These are phyloP conservation scores for Horisme vitalbata DNA, from an alignment of 2,888 invertebrate species.

Conservation along the genomic window DNA sequence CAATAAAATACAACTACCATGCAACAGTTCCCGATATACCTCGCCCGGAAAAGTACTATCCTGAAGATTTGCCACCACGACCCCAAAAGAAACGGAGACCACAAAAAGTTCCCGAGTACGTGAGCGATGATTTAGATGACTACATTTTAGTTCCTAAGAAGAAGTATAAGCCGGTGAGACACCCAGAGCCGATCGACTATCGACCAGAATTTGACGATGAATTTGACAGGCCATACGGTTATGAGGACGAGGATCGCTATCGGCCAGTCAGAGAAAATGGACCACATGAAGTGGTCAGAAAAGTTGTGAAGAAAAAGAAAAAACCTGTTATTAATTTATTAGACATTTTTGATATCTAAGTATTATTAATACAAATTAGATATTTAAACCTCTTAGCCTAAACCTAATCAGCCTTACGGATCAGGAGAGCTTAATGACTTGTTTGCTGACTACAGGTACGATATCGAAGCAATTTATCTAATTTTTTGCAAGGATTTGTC, in stretches of 20 bases:
- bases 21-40: slow-evolving; percentile 56
- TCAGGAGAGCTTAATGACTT: too few species aligned
- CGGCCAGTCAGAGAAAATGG: slow-evolving; percentile 49
- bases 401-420: too few species aligned
- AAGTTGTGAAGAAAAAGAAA: slow-evolving; percentile 68
- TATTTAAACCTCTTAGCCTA: slow-evolving; percentile 4
- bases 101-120: slow-evolving; percentile 53
- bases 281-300: slow-evolving; percentile 62
- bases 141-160: slow-evolving; percentile 72
- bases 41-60: slow-evolving; percentile 52
- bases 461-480: background rate
- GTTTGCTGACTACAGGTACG: too few species aligned
- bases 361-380: slow-evolving; percentile 60
- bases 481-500: background rate
- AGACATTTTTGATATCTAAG: slow-evolving; percentile 75
- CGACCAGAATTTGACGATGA: slow-evolving; percentile 60
- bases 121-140: slow-evolving; percentile 62
- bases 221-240: slow-evolving; percentile 55
- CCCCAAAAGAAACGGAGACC: slow-evolving; percentile 67
- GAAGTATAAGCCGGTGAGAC: slow-evolving; percentile 61
- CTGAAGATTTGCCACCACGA: slow-evolving; percentile 56
- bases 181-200: slow-evolving; percentile 56
- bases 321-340: slow-evolving; percentile 67
- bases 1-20: slow-evolving; percentile 48
- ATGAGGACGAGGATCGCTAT: slow-evolving; percentile 58